Conservation (phyloP, 2,113 vertebrate species). For the Trochalopteron elliotii region DNA sequence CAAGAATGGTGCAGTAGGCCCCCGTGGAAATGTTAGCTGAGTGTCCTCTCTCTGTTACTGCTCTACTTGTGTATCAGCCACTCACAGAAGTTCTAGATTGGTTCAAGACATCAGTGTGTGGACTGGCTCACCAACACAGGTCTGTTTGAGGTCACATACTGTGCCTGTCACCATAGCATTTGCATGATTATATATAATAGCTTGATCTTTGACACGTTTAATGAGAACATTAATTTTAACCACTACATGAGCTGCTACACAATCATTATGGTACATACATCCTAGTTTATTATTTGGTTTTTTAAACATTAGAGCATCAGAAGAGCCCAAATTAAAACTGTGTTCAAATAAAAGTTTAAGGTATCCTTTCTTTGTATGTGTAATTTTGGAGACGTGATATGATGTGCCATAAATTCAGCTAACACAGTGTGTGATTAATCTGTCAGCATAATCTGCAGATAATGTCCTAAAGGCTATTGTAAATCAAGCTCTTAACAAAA, state of each 20-base stretch:
- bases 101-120: not conserved
- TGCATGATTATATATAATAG: not conserved
- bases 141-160: not conserved
- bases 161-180: not conserved
- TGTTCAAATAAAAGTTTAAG: not conserved
- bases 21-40: not conserved
- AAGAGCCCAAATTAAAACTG: not conserved
- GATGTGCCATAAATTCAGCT: not conserved
- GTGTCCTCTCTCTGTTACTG: not conserved
- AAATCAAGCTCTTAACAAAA: slow-evolving; percentile 6
- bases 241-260: not conserved
- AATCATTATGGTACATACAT: not conserved
- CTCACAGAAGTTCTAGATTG: not conserved
- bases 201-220: not conserved
- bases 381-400: not conserved
- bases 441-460: not conserved
- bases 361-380: not conserved
- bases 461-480: not conserved
- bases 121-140: not conserved
- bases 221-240: not conserved
- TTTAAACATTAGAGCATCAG: not conserved
- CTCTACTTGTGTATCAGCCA: not conserved
- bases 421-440: not conserved
- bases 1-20: not conserved
- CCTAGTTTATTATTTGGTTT: not conserved